Conservation (phyloP, 2,888 invertebrate genomes). For the Leptopilina drosophilae region DNA sequence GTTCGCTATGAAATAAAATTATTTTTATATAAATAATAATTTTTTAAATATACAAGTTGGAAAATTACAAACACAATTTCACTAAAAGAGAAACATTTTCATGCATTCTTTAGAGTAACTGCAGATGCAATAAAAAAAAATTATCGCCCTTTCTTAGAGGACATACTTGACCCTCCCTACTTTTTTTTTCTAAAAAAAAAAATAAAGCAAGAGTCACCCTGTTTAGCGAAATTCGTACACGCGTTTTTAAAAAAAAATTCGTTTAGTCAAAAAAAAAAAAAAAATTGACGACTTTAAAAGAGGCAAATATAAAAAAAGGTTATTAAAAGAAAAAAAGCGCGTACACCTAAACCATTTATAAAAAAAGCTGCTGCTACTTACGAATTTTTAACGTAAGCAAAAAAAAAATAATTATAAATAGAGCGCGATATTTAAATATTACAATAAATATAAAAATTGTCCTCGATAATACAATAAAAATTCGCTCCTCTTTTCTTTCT, state of each 20-base stretch:
- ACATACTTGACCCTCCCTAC: neutral
- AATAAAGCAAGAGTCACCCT: conserved; percentile 66
- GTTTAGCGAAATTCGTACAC: conserved; percentile 60
- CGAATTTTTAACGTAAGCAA: conserved; percentile 50
- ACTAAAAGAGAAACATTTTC: neutral
- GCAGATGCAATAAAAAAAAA: conserved; percentile 17
- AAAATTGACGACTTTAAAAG: conserved; percentile 63
- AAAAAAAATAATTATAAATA: conserved; percentile 44
- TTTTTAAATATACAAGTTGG: too few species aligned
- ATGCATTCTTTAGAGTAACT: conserved; percentile 34
- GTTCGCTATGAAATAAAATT: too few species aligned
- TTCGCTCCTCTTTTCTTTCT: conserved; percentile 39
- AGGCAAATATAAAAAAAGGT: conserved; percentile 68
- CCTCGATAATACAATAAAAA: conserved; percentile 12
- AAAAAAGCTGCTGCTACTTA: conserved; percentile 62
- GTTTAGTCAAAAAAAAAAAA: conserved; percentile 17
- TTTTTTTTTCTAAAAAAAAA: conserved; percentile 28
- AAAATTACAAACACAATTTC: too few species aligned
- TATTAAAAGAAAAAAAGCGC: conserved; percentile 62
- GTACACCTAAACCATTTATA: conserved; percentile 64
- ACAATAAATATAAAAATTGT: conserved; percentile 39
- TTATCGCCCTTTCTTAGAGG: conserved; percentile 7
- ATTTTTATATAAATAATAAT: too few species aligned
- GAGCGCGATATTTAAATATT: conserved; percentile 19
- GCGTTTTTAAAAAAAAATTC: conserved; percentile 51